Base-by-base conservation (phyloP, 2,888 invertebrate species). In the Globia sparganii region DNA sequence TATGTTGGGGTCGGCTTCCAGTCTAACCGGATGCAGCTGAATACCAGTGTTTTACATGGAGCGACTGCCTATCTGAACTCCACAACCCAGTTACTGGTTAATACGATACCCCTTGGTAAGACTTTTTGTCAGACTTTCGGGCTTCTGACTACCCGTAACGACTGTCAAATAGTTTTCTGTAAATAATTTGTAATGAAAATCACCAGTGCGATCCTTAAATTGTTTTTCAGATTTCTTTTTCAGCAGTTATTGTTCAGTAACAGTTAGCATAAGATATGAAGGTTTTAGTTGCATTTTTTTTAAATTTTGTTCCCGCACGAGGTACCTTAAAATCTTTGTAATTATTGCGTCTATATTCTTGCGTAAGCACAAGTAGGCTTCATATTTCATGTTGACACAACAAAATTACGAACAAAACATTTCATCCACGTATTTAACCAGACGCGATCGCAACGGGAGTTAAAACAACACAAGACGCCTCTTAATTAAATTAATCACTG, bases 401-500 rank as follows among this genome's bases (percentile, higher is more conserved):
- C 34, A 31, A 34, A 64, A 58, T 71, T 31, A 67, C 8, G 59
- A 81, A 75, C 71, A 66, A 68, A 68, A n/a, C 49, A 56, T 53
- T 80, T 62, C 37, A n/a, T 56, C n/a, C 34, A 37, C 49, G 15
- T 37, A 64, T 43, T 28, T 49, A 37, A 64, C 6, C 56, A 74
- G 40, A 80, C 61, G 13, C 40, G 18, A 56, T 34, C 43, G 43
- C 15, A 53, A 43, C 53, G 4, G n/a, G n/a, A 43, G 21, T 18
- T 25, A 8, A 61, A 70, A 61, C 21, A 68, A 59, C 37, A 53
- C 34, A 46, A 64, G n/a, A 28, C 21, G 34, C 59, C 34, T 49
- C 53, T 83, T 53, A 53, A 68, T 83, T 64, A 86, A 86, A 83
- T 64, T 68, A 86, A 86, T 83, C 59, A 70, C 78, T 61, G 37